These are phyloP conservation scores for Slavum lentiscoides DNA, from an alignment of 2,888 invertebrate species.

Conservation along the genomic window DNA sequence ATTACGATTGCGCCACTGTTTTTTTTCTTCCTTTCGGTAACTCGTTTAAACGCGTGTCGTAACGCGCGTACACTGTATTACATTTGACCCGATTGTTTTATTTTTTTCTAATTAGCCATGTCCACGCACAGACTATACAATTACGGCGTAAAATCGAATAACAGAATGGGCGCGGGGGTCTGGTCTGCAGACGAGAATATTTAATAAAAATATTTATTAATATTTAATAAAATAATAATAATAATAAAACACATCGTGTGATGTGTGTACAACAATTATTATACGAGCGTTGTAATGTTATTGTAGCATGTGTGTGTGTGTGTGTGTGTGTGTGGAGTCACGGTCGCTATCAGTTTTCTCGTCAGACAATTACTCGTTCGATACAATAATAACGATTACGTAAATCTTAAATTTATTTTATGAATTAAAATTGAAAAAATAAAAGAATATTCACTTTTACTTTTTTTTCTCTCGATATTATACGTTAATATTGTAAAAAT, in stretches of 20 bases:
- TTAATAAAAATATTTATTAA: no score
- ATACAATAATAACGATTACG: no score
- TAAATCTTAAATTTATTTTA: no score
- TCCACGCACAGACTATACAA: not conserved
- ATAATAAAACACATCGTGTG: no score
- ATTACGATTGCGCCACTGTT: no score
- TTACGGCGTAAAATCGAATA: slow-evolving; percentile 9
- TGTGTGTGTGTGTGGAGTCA: slow-evolving; percentile 33
- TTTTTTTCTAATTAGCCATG: slow-evolving; percentile 21
- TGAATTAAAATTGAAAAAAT: no score
- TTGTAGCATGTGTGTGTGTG: no score
- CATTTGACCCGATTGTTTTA: slow-evolving; percentile 41
- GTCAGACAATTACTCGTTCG: not conserved
- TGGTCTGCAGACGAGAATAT: not conserved
- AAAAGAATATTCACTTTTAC: no score
- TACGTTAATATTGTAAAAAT: no score
- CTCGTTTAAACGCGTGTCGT: slow-evolving; percentile 23
- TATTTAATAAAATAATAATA: not conserved
- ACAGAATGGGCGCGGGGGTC: slow-evolving; percentile 32
- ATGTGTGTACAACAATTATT: no score
- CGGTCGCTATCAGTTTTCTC: slow-evolving; percentile 33
- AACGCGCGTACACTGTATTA: slow-evolving; percentile 6
- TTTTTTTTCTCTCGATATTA: no score
- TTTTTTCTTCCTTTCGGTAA: not conserved
- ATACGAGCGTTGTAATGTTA: no score